Conservation (phyloP, 2,113 vertebrate species). For the Paracanthobrama guichenoti region DNA sequence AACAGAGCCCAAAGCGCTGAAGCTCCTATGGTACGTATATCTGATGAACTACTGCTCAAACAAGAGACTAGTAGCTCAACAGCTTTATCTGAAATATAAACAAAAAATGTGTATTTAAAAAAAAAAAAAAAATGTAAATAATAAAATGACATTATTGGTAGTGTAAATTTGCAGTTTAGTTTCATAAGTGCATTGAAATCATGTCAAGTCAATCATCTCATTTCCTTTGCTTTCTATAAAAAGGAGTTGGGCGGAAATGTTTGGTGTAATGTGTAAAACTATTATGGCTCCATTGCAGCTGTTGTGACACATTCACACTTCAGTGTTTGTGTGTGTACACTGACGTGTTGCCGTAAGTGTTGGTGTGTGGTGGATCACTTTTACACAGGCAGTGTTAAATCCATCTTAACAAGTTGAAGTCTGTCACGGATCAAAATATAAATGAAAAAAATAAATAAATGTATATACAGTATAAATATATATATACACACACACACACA, state of each 20-base stretch:
- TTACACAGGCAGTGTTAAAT: neutral
- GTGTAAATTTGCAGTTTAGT: neutral
- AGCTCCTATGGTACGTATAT: slow-evolving; percentile 82
- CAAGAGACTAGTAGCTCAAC: slow-evolving; percentile 78
- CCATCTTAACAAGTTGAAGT: neutral
- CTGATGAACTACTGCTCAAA: slow-evolving; percentile 79
- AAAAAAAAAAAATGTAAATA: too few species aligned
- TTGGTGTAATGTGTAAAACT: neutral
- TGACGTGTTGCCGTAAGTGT: too few species aligned
- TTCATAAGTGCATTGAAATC: neutral
- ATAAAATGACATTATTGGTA: neutral
- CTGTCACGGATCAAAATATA: too few species aligned
- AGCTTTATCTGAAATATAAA: slow-evolving; percentile 80
- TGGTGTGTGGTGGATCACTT: neutral
- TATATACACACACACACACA: too few species aligned
- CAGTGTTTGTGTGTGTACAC: neutral
- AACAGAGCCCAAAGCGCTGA: slow-evolving; percentile 92
- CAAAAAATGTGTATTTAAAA: too few species aligned
- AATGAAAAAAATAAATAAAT: too few species aligned
- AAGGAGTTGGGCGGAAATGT: slow-evolving; percentile 1
- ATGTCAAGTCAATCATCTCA: neutral
- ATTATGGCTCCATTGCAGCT: neutral
- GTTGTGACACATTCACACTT: neutral
- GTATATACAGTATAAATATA: too few species aligned
- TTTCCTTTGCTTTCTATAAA: neutral